Base-by-base conservation (phyloP, 2,888 invertebrate genomes). In the Plutella xylostella region DNA sequence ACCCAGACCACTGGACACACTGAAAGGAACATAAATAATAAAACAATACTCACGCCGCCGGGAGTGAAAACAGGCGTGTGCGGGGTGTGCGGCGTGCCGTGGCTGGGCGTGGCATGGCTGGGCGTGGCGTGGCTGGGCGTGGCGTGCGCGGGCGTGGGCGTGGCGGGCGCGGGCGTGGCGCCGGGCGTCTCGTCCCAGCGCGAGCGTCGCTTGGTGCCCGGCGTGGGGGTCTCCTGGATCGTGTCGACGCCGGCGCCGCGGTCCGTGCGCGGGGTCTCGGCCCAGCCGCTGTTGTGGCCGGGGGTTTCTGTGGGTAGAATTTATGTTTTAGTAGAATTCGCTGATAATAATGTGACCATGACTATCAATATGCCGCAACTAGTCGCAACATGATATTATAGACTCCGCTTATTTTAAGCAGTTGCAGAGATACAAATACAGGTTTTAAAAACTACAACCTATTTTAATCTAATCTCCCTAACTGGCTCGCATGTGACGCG, bases 181-280 rank as follows among this genome's bases (percentile, higher is more conserved):
- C 91, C 91, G 0, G 99, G 98, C 0, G 98, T 99, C 77, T 99
- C 97, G 72, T 99, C 99, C 99, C 99, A 99, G 50, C 99, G 90
- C 46, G 97, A 97, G 45, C 97, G 89, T 1, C 99, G 88, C 74
- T 99, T 99, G 43, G 96, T 95, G 25, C 96, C 94, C 0, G 97
- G 97, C 0, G 97, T 97, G 0, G 97, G 96, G 0, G 96, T 95
- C 72, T 97, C 97, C 61, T 96, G 91, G 43, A 93, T 92, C 14
- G 91, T 82, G 60, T 93, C 92, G 11, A 89, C 86, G 11, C 89
- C 90, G 1, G 88, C 88, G 3, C 91, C 90, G 45, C 98, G 89
- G 69, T 98, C 97, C 0, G 97, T 96, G 50, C 96, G 91, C 0
- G 99, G 99, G 0, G 99, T 99, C 79, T 99, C 99, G 14, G 98